A percentile compares a stretch with the other conserved stretches of the same genome.
Evolutionary conservation across 2,113 vertebrate genomes (phyloP).

Genomic region (Emydocephalus ijimae): DNA sequence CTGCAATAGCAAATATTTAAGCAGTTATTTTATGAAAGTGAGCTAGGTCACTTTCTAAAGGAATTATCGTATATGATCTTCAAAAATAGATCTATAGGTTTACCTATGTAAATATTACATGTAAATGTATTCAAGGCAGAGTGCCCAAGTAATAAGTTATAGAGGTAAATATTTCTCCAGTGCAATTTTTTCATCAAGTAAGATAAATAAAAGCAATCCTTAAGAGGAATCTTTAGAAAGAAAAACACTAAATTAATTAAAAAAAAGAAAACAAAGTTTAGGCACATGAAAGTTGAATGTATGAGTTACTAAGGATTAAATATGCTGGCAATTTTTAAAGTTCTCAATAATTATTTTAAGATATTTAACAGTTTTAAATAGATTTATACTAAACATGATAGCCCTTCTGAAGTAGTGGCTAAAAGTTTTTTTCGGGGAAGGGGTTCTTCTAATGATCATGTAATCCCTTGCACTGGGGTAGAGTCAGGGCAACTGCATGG

Average conservation of each 20-base stretch:
- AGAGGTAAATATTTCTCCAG: conserved; percentile 56
- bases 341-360: not conserved
- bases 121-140: conserved; percentile 42
- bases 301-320: not conserved
- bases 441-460: too few relatives aligned
- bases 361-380: not conserved
- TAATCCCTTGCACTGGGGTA: too few relatives aligned
- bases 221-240: conserved; percentile 35
- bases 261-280: conserved; percentile 5
- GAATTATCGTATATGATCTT: conserved; percentile 59
- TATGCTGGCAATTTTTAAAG: not conserved
- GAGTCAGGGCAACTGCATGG: too few relatives aligned
- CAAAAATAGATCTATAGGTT: conserved; percentile 46
- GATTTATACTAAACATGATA: not conserved
- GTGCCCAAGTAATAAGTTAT: conserved; percentile 58
- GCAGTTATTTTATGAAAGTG: conserved; percentile 52
- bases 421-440: not conserved
- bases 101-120: conserved; percentile 57
- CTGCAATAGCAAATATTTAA: conserved; percentile 75
- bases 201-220: conserved; percentile 61
- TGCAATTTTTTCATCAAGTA: conserved; percentile 44
- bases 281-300: not conserved
- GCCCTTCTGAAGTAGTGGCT: not conserved
- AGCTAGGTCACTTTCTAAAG: conserved; percentile 64
- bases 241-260: conserved; percentile 29